phyloP scores from a whole-genome alignment of 2,113 vertebrate genomes.

The Nerophis lumbriciformis region DNA sequence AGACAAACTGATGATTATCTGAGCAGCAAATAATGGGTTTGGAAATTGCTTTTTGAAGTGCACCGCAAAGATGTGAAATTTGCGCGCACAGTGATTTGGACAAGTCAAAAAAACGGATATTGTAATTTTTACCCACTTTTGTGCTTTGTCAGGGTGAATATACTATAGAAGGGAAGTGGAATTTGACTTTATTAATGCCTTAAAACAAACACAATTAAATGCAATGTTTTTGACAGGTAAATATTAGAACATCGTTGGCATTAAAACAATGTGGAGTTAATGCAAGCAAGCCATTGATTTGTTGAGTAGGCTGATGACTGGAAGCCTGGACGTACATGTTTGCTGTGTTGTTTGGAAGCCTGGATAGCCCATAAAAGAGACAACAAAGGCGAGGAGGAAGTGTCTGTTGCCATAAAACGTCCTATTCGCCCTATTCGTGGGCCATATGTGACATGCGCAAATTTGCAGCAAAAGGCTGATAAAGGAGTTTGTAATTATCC shows the following conservation, averaged over 20 bases:
- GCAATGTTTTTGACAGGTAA: conserved; percentile 11
- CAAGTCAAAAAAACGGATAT: neutral
- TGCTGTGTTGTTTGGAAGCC: conserved; percentile 54
- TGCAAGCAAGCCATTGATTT: conserved; percentile 46
- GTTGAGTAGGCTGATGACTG: conserved; percentile 38
- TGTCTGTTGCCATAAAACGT: conserved; percentile 65
- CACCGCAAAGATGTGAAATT: conserved; percentile 18
- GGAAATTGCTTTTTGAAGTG: conserved; percentile 39
- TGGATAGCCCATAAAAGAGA: conserved; percentile 67
- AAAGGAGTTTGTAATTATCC: neutral
- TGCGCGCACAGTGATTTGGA: neutral
- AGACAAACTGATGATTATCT: conserved; percentile 53
- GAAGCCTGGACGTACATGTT: conserved; percentile 52
- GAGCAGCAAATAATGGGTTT: conserved; percentile 51
- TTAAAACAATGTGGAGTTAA: conserved; percentile 26
- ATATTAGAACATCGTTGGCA: conserved; percentile 36
- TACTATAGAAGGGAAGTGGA: neutral
- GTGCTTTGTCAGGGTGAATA: neutral
- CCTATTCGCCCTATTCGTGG: conserved; percentile 52
- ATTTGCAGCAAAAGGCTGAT: conserved; percentile 37
- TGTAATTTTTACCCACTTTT: neutral
- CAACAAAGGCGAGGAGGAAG: conserved; percentile 71
- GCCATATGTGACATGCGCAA: conserved; percentile 64
- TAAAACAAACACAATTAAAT: conserved; percentile 14
- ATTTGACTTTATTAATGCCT: neutral